Conservation (phyloP, 2,797 vertebrate species). For the Tapirus indicus region DNA sequence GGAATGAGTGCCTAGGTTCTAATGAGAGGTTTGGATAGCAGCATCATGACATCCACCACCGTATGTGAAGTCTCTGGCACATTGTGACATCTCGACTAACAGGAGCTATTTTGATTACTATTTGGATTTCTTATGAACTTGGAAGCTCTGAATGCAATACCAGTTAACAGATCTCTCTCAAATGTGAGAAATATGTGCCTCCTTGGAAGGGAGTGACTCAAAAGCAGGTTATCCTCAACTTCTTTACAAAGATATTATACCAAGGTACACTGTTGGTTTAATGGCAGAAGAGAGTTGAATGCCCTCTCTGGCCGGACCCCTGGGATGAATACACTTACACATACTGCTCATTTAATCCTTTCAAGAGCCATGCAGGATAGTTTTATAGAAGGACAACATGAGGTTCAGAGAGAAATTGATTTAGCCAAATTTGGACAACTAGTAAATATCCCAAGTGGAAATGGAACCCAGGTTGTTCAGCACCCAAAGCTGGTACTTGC, state of each 20-base stretch:
- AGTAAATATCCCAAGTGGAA: not conserved
- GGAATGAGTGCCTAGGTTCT: rapidly evolving
- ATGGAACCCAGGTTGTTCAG: not conserved
- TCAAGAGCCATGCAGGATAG: not conserved
- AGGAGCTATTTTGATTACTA: not conserved
- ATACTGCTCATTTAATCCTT: not conserved
- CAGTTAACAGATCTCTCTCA: not conserved
- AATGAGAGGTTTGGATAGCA: no score
- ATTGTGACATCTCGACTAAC: not conserved
- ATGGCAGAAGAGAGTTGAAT: not conserved
- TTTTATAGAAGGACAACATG: not conserved
- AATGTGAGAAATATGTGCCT: not conserved
- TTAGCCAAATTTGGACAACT: not conserved
- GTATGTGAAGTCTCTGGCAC: not conserved
- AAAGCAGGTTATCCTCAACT: not conserved
- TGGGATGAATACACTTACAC: not conserved
- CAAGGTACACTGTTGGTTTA: not conserved
- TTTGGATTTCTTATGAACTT: slow-evolving; percentile 26
- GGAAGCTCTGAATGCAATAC: not conserved
- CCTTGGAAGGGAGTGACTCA: not conserved
- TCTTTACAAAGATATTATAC: not conserved
- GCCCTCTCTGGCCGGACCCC: not conserved
- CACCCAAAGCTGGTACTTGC: not conserved
- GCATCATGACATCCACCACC: not conserved
- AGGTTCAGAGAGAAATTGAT: not conserved